Conservation (phyloP, 2,797 vertebrate species). For the Paguma larvata region DNA sequence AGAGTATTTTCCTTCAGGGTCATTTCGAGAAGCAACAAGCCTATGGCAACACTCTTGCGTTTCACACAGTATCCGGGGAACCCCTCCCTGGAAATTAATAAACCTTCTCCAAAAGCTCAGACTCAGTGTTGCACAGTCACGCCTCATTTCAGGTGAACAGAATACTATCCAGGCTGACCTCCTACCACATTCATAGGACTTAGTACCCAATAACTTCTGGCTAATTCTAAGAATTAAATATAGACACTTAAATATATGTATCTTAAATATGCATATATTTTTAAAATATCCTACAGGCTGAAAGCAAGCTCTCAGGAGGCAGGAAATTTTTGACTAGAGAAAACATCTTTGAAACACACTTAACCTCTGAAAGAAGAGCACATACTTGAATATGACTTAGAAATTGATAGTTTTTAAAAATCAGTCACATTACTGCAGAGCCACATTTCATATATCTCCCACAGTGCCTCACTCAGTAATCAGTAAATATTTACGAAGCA, state of each 20-base stretch:
- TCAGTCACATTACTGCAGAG: conserved; percentile 22
- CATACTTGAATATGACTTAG: background rate
- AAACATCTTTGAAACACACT: background rate
- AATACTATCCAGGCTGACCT: background rate
- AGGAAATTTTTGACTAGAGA: background rate
- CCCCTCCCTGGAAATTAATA: background rate
- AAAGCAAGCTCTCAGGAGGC: background rate
- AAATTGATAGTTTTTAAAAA: conserved; percentile 22
- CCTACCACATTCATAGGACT: background rate
- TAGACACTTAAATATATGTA: background rate
- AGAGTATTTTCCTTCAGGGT: background rate
- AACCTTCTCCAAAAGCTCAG: background rate
- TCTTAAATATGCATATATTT: background rate
- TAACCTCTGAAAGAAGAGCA: conserved; percentile 20
- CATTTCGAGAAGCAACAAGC: background rate
- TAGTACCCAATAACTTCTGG: background rate
- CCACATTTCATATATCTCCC: conserved; percentile 9
- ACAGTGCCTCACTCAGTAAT: background rate
- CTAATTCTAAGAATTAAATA: conserved; percentile 59
- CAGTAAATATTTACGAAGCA: background rate
- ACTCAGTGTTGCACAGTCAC: background rate
- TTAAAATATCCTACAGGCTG: background rate
- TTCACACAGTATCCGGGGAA: background rate
- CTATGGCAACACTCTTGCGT: background rate
- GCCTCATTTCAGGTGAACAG: background rate